phyloP scores from a whole-genome alignment of 2,797 vertebrate species.

The Squalus acanthias region DNA sequence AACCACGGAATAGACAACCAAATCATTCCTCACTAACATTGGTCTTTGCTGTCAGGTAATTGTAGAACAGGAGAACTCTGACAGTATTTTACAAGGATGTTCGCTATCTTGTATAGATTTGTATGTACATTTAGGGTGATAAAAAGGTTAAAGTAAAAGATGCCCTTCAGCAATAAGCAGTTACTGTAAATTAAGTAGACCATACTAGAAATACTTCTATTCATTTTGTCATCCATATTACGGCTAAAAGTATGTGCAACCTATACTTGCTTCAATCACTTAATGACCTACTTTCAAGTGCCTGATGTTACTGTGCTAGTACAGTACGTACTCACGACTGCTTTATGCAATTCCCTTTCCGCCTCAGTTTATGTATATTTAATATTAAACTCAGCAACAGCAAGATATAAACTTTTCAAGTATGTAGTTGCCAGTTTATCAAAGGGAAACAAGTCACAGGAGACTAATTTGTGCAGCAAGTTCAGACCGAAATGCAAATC shows the following conservation, averaged over 20 bases:
- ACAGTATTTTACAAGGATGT: not conserved
- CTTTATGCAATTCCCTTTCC: constrained; percentile 34
- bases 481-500: constrained; percentile 28
- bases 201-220: not conserved
- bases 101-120: not conserved
- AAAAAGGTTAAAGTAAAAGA: not conserved
- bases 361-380: constrained; percentile 33
- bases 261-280: not conserved
- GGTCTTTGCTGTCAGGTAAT: not conserved
- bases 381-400: constrained; percentile 29
- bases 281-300: constrained; percentile 29
- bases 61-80: not conserved
- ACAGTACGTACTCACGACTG: not conserved
- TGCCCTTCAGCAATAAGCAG: not conserved
- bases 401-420: constrained; percentile 35
- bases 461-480: constrained; percentile 32
- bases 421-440: constrained; percentile 36
- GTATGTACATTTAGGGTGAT: not conserved
- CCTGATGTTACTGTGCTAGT: not conserved
- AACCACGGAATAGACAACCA: not conserved
- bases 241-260: not conserved
- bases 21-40: not conserved
- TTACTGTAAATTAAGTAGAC: not conserved
- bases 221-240: not conserved
- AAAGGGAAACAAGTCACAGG: constrained; percentile 31